phyloP scores from a whole-genome alignment of 2,888 invertebrate genomes.

The Synanthedon formicaeformis region DNA sequence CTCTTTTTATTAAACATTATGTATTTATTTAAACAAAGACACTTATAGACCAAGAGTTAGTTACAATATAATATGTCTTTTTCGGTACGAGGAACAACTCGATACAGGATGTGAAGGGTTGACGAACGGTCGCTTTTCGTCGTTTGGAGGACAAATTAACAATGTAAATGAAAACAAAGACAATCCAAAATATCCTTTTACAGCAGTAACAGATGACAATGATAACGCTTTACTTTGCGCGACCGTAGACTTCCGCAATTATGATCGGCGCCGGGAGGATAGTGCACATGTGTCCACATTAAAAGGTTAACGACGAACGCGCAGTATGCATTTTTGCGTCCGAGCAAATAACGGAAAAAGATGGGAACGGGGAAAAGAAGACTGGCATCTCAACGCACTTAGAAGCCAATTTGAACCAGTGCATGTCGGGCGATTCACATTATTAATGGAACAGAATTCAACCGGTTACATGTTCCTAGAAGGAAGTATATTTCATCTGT shows the following conservation, averaged over 20 bases:
- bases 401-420: background rate
- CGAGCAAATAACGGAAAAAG: constrained; percentile 29
- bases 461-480: too few relatives aligned
- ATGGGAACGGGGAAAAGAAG: constrained; percentile 22
- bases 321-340: constrained; percentile 36
- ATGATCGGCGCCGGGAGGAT: constrained; percentile 27
- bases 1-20: too few relatives aligned
- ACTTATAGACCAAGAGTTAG: too few relatives aligned
- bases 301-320: constrained; percentile 55
- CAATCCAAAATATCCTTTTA: constrained; percentile 10
- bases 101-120: background rate
- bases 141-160: background rate
- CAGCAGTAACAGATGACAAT: constrained; percentile 12
- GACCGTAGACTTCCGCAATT: constrained; percentile 48
- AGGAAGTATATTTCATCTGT: too few relatives aligned
- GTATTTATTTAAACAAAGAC: too few relatives aligned
- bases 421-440: background rate
- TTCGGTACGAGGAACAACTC: background rate
- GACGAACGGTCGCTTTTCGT: background rate
- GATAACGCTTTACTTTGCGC: constrained; percentile 12
- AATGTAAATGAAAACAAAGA: constrained; percentile 9
- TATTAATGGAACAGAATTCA: background rate
- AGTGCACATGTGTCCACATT: constrained; percentile 34
- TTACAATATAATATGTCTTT: too few relatives aligned
- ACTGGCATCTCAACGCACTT: background rate